Evolutionary conservation across 2,797 vertebrate species (phyloP), one percentile per base, ranked within the genome.

Genomic region (Falco rusticolus): DNA sequence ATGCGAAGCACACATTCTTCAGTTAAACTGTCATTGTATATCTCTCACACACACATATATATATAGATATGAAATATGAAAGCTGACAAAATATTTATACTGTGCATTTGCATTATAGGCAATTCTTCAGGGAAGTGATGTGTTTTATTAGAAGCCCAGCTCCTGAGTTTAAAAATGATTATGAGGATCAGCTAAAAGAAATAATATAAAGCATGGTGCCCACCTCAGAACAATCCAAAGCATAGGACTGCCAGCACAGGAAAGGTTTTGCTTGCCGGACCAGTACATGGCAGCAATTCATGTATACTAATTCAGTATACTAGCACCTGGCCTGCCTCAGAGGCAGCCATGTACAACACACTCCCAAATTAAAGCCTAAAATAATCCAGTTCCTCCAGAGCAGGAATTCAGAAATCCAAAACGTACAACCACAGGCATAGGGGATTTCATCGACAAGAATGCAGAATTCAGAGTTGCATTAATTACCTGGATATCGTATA

Each of bases 1-100:
- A n/a, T 0, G 0, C 10, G 22, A 84, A 57, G 29, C 21, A 43
- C 24, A 5, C 0, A 0, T 64, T 82, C 19, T 28, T 82, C 51
- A 25, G 22, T 47, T 33, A 29, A 81, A 53, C 24, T 24, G 20
- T 5, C 6, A 5, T 12, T 6, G 7, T 12, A 5, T 25, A 28
- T 53, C 39, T 57, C 34, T 48, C 66, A 41, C 45, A 21, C 25
- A 3, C 7, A 41, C 11, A 41, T 41, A 17, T 1, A 28, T 3
- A 33, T 9, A 37, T 0, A 63, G 29, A 63, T 19, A 64, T 3
- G 10, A 87, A 81, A 86, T 15, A 47, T 41, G 26, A 87, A 47
- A 78, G 15, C 3, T 60, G 28, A 68, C 57, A 61, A 90, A 77
- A n/a, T 26, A 26, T 28, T 89, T 72, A 21, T 26, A 34, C 6